phyloP scores from a whole-genome alignment of 2,888 invertebrate genomes.

The Agelastica alni region DNA sequence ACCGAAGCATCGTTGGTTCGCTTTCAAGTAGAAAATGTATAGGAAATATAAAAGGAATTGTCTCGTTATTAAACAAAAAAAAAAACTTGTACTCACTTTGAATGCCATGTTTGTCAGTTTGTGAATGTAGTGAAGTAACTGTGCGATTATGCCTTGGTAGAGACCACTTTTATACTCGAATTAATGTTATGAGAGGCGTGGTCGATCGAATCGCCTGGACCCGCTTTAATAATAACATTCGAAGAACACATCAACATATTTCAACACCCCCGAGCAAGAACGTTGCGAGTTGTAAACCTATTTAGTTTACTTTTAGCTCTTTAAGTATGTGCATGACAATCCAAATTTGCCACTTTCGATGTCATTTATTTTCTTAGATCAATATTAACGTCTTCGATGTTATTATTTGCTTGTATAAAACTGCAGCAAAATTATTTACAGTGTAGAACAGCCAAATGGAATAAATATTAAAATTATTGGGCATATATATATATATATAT shows the following conservation, averaged over 20 bases:
- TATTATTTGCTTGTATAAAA: too few species aligned
- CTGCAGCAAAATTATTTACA: too few species aligned
- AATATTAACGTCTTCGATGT: too few species aligned
- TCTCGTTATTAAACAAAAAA: neutral
- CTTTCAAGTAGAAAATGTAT: too few species aligned
- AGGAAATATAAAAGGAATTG: neutral
- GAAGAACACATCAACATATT: slow-evolving; percentile 7
- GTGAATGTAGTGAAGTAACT: slow-evolving; percentile 15
- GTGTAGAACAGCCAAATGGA: too few species aligned
- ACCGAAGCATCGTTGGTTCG: too few species aligned
- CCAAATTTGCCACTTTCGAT: neutral
- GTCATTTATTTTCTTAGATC: too few species aligned
- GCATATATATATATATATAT: too few species aligned
- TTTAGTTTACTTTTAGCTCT: neutral
- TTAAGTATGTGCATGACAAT: neutral
- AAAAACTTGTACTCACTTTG: slow-evolving; percentile 40
- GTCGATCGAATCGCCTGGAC: slow-evolving; percentile 5
- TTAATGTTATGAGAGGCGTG: slow-evolving; percentile 1
- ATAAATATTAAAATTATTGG: too few species aligned
- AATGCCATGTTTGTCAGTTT: slow-evolving; percentile 41
- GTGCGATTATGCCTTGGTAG: slow-evolving; percentile 7
- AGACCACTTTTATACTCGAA: slow-evolving; percentile 4
- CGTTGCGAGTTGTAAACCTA: neutral
- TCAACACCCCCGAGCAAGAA: slow-evolving; percentile 6
- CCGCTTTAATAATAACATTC: slow-evolving; percentile 4